Evolutionary conservation across 2,888 invertebrate species (phyloP).

Genomic region (Orthosia gothica): DNA sequence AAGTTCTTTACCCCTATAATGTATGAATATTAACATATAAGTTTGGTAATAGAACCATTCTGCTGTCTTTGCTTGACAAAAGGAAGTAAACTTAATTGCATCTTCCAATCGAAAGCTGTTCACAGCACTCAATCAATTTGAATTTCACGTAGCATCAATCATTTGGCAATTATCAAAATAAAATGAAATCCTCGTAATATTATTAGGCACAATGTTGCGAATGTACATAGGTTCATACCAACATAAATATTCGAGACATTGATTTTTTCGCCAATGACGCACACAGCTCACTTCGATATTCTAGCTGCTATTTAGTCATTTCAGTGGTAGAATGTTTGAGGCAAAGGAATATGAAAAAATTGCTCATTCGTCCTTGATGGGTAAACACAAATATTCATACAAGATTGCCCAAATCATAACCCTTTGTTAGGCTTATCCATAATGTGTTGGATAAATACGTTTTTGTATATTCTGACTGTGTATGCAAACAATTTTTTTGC

Average conservation of each 20-base stretch:
- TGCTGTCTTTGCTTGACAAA: constrained; percentile 56
- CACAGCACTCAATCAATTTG: constrained; percentile 21
- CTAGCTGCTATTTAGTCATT: constrained; percentile 40
- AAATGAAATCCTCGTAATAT: no score
- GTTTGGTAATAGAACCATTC: constrained; percentile 76
- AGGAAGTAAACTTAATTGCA: constrained; percentile 42
- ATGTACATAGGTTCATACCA: background rate
- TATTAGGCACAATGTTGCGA: background rate
- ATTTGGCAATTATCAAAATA: background rate
- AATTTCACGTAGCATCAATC: background rate
- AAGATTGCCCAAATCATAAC: constrained; percentile 38
- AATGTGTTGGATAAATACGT: constrained; percentile 32
- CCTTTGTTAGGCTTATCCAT: constrained; percentile 46
- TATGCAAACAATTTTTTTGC: constrained; percentile 14
- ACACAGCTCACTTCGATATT: constrained; percentile 48
- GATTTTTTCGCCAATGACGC: constrained; percentile 58
- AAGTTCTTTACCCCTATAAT: constrained; percentile 84
- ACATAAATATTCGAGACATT: constrained; percentile 46
- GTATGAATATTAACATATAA: constrained; percentile 85
- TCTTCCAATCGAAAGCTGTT: constrained; percentile 41
- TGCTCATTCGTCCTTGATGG: constrained; percentile 14
- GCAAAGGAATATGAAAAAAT: constrained; percentile 7
- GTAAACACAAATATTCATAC: constrained; percentile 18
- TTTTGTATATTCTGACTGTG: constrained; percentile 17
- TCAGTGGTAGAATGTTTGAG: constrained; percentile 13